Percentiles rank a stretch among this genome's conserved stretches.
Evolutionary conservation across 2,888 invertebrate genomes (phyloP).

Genomic region (Drosophila ezoana): DNA sequence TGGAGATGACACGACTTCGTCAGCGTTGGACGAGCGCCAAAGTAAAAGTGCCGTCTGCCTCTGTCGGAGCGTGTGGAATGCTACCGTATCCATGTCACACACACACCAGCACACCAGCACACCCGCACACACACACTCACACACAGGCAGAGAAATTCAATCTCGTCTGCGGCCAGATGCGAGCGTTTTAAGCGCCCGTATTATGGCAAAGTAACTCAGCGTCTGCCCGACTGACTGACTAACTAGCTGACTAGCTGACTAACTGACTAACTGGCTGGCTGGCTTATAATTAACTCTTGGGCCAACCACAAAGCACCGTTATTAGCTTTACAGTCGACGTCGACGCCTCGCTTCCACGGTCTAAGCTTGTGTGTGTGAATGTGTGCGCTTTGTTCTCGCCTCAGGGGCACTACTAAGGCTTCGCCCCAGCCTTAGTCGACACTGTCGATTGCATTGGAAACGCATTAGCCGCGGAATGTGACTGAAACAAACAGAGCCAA

Average conservation of each 20-base stretch:
- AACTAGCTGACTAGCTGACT: slow-evolving; percentile 24
- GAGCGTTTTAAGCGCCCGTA: slow-evolving; percentile 59
- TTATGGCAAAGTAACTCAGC: slow-evolving; percentile 52
- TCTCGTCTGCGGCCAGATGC: slow-evolving; percentile 53
- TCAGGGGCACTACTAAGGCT: slow-evolving; percentile 55
- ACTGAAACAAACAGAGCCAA: slow-evolving; percentile 18
- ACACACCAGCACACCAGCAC: slow-evolving; percentile 21
- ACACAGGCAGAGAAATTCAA: slow-evolving; percentile 69
- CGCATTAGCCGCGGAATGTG: slow-evolving; percentile 72
- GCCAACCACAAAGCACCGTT: slow-evolving; percentile 75
- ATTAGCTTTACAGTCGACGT: slow-evolving; percentile 44
- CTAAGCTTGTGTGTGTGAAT: slow-evolving; percentile 34
- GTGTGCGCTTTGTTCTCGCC: slow-evolving; percentile 59
- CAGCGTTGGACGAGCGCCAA: slow-evolving; percentile 63
- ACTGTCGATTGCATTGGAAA: slow-evolving; percentile 70
- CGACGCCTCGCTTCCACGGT: slow-evolving; percentile 2
- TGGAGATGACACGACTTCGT: slow-evolving; percentile 37
- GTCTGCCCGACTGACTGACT: slow-evolving; percentile 9
- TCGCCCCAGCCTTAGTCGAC: slow-evolving; percentile 40
- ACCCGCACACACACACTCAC: slow-evolving; percentile 11
- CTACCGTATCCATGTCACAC: slow-evolving; percentile 30
- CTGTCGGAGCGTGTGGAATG: slow-evolving; percentile 55
- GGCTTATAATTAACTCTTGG: slow-evolving; percentile 80
- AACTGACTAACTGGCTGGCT: slow-evolving; percentile 53
- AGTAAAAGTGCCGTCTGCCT: slow-evolving; percentile 65